Base-by-base conservation (phyloP, 2,797 vertebrate species). In the Phylloscopus collybita region DNA sequence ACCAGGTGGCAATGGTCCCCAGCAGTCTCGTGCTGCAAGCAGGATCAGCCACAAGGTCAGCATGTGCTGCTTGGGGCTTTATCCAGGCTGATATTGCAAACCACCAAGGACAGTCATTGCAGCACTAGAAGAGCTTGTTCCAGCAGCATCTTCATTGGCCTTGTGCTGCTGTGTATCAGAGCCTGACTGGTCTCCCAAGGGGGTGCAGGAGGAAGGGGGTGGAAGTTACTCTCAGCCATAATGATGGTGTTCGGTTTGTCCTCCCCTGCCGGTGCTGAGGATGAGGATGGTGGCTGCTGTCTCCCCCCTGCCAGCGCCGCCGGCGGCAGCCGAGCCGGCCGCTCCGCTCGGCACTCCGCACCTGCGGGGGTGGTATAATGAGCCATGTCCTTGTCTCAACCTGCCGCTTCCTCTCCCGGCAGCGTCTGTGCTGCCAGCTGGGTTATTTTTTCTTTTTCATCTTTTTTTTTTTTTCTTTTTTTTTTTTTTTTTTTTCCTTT, bases 351-450 rank as follows among this genome's bases (percentile, higher is more conserved):
- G 74, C 26, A 40, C 67, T 71, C 81, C 8, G 32, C 67, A 84
- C 91, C 81, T 70, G 86, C 76, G 78, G 95, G 89, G 88, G 81
- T 62, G 94, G 95, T 73, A 87, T 96, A 92, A 92, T 69, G 70
- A 92, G 95, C 82, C 6, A 56, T 67, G 40, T 90, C 96, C 84
- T 94, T 36, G 40, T 90, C 94, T 97, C 94, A 93, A 76, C 93
- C 95, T 76, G 74, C 66, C 7, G 80, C 88, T 96, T 97, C 96
- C 96, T 95, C 91, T 95, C 74, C 73, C 51, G 38, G 95, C 92
- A 92, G 89, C 42, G 86, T 96, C 95, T 97, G 65, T 90, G 76
- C 93, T 95, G 88, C 93, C 95, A 97, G 93, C 92, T 97, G 90
- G 96, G 95, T 92, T 94, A 91, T 90, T 96, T 95, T 96, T 93